Evolutionary conservation across 2,888 invertebrate genomes (phyloP), one percentile per base, ranked within the genome.

Genomic region (Ophion ventricosus): DNA sequence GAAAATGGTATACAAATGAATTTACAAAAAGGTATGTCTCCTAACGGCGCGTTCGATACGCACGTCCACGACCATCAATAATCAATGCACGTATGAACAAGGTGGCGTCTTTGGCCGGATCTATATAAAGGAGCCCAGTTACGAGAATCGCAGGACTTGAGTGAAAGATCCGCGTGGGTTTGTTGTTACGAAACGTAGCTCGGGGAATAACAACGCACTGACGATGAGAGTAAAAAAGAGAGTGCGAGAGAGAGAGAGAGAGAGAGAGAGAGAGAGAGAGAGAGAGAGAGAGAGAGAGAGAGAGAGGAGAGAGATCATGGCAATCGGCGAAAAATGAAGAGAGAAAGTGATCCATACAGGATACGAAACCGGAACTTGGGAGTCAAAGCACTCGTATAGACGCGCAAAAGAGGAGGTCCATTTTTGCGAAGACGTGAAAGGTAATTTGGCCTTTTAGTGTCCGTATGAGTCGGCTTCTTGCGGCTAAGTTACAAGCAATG

Each of bases 331-430:
- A 91, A 91, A 91, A 91, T 89, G 82, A 87, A 90, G 91, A 93
- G 94, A 93, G 94, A 94, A 94, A 94, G 94, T 92, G 89, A 90
- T 91, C 90, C 82, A 20, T 54, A 85, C 90, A 89, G 90, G 91
- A 92, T 88, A 87, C 89, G 89, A 90, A 90, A 89, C 90, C 92
- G 91, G 91, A 92, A 90, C 90, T 81, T 20, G 78, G 40, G 80
- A 69, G 29, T 66, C 69, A 72, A 78, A 61, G 66, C 64, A 29
- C 75, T 69, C 25, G 54, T 10, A 20, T 23, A 66, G 67, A 25
- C 40, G 29, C 17, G 67, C 54, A 43, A 40, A 40, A 29, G 40
- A 49, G 72, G 57, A 80, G 73, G 64, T 59, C 63, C 49, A 64
- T 64, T 70, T 77, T 69, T 54, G 35, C 78, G 80, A 69, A 66